phyloP scores from a whole-genome alignment of 2,113 vertebrate genomes.

The Ornithorhynchus anatinus region DNA sequence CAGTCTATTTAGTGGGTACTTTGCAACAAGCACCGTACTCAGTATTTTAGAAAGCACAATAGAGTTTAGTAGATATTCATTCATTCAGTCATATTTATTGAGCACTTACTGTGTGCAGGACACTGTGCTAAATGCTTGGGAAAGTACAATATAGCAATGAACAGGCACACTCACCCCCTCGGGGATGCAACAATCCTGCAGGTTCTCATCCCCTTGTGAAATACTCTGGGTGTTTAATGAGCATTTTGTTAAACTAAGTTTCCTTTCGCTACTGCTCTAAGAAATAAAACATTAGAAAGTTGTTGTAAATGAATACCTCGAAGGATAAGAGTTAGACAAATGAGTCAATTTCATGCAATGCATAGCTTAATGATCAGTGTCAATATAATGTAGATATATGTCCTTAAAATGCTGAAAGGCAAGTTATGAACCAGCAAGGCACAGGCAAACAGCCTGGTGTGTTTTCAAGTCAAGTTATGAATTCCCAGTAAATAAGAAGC shows the following conservation, averaged over 20 bases:
- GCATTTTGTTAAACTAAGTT: neutral
- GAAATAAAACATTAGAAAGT: neutral
- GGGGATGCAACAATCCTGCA: too few relatives aligned
- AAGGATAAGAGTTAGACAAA: neutral
- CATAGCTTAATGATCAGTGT: neutral
- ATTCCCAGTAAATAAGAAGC: neutral
- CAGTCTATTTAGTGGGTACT: too few relatives aligned
- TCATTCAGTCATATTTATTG: too few relatives aligned
- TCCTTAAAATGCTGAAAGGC: neutral
- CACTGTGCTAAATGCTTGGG: too few relatives aligned
- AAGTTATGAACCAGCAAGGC: neutral
- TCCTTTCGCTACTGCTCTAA: neutral
- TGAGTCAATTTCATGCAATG: neutral
- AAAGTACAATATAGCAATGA: too few relatives aligned
- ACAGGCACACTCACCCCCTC: too few relatives aligned
- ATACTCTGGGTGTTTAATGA: neutral
- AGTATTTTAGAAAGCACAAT: too few relatives aligned
- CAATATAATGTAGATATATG: neutral
- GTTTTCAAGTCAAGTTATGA: too few relatives aligned
- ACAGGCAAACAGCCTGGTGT: too few relatives aligned
- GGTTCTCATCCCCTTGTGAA: neutral
- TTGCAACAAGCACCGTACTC: too few relatives aligned
- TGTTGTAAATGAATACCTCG: neutral
- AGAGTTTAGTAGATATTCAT: too few relatives aligned
- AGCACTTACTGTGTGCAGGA: too few relatives aligned